Conservation (phyloP, 2,888 invertebrate species). For the Cephus runcator region DNA sequence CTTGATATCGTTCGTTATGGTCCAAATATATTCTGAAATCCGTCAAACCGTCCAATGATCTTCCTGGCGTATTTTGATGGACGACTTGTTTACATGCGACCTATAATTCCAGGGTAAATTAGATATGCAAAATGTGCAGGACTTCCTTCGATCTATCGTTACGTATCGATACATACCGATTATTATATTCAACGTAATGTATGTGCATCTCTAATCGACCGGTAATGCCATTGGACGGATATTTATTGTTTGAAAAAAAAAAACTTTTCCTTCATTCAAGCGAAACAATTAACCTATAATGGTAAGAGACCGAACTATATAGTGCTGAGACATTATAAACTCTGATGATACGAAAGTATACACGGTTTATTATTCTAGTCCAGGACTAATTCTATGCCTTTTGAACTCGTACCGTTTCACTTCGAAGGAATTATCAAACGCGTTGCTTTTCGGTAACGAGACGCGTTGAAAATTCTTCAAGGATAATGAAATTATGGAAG, state of each 20-base stretch:
- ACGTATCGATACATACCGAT: not conserved
- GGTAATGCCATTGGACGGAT: not conserved
- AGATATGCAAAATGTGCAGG: not conserved
- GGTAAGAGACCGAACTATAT: not conserved
- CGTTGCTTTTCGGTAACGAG: not conserved
- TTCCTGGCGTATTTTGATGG: not conserved
- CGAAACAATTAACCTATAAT: not conserved
- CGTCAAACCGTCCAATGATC: not conserved
- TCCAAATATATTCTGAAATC: not conserved
- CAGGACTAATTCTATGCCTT: not conserved
- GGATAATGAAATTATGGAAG: not conserved
- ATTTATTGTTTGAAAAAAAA: not conserved
- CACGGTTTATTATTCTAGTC: not conserved
- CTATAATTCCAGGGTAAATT: not conserved
- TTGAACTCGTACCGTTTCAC: not conserved
- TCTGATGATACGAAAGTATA: not conserved
- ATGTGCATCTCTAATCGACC: not conserved
- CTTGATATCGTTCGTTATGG: not conserved
- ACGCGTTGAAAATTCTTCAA: not conserved
- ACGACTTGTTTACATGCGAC: not conserved
- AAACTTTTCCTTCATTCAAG: not conserved
- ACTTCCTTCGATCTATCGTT: not conserved
- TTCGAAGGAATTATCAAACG: not conserved
- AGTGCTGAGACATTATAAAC: not conserved
- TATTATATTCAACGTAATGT: not conserved